Evolutionary conservation across 2,888 invertebrate genomes (phyloP).

Genomic region (Hypsopygia costalis): DNA sequence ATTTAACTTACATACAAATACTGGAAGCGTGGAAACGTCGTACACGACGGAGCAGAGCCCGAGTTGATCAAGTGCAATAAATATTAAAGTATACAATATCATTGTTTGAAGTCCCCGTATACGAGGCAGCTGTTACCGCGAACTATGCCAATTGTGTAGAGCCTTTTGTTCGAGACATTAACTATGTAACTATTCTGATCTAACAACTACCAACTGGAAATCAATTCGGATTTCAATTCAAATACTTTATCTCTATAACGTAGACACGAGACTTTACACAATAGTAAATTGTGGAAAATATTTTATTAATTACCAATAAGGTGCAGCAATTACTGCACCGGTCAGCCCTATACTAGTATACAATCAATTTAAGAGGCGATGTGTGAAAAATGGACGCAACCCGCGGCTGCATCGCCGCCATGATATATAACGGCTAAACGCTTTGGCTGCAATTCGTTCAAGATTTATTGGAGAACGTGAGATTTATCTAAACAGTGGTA

Average conservation of each 20-base stretch:
- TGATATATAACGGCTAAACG: slow-evolving; percentile 52
- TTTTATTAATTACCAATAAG: too few species aligned
- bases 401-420: slow-evolving; percentile 34
- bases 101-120: slow-evolving; percentile 64
- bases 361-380: slow-evolving; percentile 53
- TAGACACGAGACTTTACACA: too few species aligned
- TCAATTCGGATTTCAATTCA: slow-evolving; percentile 18
- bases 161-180: slow-evolving; percentile 65
- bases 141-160: slow-evolving; percentile 70
- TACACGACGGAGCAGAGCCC: slow-evolving; percentile 36
- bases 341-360: slow-evolving; percentile 3
- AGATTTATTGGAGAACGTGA: slow-evolving; percentile 42
- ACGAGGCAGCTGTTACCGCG: slow-evolving; percentile 58
- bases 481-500: slow-evolving; percentile 23
- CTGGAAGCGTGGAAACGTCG: slow-evolving; percentile 29
- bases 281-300: too few species aligned
- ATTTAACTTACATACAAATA: slow-evolving; percentile 38
- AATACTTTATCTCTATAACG: slow-evolving; percentile 9
- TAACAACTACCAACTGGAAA: slow-evolving; percentile 35
- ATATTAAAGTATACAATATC: slow-evolving; percentile 77
- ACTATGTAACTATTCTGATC: slow-evolving; percentile 62
- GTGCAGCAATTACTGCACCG: slow-evolving; percentile 6
- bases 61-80: slow-evolving; percentile 75
- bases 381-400: slow-evolving; percentile 53
- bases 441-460: slow-evolving; percentile 51